Evolutionary conservation across 2,888 invertebrate genomes (phyloP).

Genomic region (Eilema caniola): DNA sequence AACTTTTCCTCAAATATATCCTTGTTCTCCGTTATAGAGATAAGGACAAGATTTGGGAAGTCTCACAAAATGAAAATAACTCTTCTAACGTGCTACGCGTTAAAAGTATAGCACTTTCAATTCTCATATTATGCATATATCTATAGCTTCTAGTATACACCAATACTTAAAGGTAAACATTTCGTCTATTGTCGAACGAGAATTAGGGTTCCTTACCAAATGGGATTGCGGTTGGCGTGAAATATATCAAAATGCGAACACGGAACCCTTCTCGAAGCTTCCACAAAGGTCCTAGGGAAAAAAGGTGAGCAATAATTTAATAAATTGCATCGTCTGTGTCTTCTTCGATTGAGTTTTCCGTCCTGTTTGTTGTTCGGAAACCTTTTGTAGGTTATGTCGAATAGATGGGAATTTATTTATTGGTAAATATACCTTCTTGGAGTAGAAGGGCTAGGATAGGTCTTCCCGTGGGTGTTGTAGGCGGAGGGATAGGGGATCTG

Average conservation of each 20-base stretch:
- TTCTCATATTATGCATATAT: constrained; percentile 2
- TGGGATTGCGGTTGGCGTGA: constrained; percentile 58
- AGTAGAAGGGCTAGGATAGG: background rate
- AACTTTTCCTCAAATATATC: no score
- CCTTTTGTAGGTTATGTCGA: constrained; percentile 10
- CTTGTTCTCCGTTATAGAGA: no score
- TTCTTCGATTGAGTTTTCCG: constrained; percentile 24
- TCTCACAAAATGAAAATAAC: no score
- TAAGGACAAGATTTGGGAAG: no score
- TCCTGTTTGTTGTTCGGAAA: constrained; percentile 15
- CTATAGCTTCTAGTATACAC: constrained; percentile 19
- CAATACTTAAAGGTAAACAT: constrained; percentile 51
- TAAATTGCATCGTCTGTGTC: constrained; percentile 33
- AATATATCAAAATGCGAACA: constrained; percentile 54
- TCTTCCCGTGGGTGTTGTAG: background rate
- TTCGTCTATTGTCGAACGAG: constrained; percentile 56
- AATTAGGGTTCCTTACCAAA: constrained; percentile 57
- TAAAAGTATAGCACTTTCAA: background rate
- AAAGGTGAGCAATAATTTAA: constrained; percentile 51
- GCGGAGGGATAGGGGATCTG: background rate
- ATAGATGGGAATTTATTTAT: constrained; percentile 3
- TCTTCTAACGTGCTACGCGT: no score
- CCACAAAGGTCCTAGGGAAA: constrained; percentile 26
- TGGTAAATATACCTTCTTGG: background rate
- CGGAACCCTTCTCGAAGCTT: constrained; percentile 33